A percentile compares a stretch with the other conserved stretches of the same genome.
Conservation (phyloP, 2,797 vertebrate genomes). For the Eulemur coronatus region DNA sequence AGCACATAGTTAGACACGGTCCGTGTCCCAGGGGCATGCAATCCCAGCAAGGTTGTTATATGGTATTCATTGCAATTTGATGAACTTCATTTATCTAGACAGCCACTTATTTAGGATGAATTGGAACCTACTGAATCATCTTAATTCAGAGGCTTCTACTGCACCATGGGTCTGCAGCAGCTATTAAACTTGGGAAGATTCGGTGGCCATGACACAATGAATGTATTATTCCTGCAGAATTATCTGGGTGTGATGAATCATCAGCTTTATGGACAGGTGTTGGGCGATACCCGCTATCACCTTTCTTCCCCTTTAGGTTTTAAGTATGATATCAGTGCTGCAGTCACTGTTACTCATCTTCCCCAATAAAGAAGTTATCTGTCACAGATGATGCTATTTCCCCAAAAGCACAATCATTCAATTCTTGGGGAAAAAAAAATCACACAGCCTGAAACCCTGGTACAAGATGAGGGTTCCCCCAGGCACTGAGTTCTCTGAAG, state of each 20-base stretch:
- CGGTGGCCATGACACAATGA: slow-evolving; percentile 68
- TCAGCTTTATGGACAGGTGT: slow-evolving; percentile 70
- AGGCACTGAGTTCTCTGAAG: slow-evolving; percentile 74
- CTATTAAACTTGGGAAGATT: slow-evolving; percentile 71
- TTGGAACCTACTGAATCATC: slow-evolving; percentile 78
- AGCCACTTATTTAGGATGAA: slow-evolving; percentile 80
- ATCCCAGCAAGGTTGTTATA: slow-evolving; percentile 76
- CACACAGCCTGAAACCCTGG: slow-evolving; percentile 65
- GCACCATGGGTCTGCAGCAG: slow-evolving; percentile 59
- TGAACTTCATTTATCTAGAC: slow-evolving; percentile 81
- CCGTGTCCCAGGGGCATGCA: slow-evolving; percentile 64
- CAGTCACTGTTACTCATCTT: slow-evolving; percentile 70
- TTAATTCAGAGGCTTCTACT: slow-evolving; percentile 71
- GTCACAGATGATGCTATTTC: slow-evolving; percentile 72
- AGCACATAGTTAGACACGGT: slow-evolving; percentile 57
- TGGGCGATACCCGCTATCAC: slow-evolving; percentile 50
- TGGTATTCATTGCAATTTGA: slow-evolving; percentile 79
- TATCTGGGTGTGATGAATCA: slow-evolving; percentile 71
- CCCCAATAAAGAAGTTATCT: slow-evolving; percentile 78
- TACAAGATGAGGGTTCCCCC: slow-evolving; percentile 67
- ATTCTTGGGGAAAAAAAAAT: slow-evolving; percentile 62
- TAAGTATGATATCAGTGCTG: slow-evolving; percentile 65
- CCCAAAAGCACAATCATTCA: slow-evolving; percentile 75
- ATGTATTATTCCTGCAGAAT: slow-evolving; percentile 65
- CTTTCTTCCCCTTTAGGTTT: slow-evolving; percentile 66